phyloP scores from a whole-genome alignment of 1,140 invertebrate genomes.

The Trichomalopsis sarcophagae region DNA sequence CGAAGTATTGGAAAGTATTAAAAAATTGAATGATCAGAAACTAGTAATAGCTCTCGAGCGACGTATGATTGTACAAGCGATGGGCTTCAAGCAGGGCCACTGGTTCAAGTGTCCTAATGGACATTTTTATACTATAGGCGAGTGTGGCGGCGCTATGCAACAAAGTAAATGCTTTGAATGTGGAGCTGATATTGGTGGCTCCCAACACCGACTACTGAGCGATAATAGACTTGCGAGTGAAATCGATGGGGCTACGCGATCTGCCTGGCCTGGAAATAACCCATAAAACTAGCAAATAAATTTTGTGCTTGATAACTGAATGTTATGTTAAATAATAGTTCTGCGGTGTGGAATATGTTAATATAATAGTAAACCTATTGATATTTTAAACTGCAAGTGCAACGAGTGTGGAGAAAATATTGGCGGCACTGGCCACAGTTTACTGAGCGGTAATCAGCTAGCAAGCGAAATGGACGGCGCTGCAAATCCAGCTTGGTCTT shows the following conservation, averaged over 20 bases:
- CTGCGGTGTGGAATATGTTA: no score
- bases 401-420: background rate
- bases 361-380: no score
- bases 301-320: no score
- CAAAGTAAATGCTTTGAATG: constrained; percentile 49
- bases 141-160: background rate
- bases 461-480: background rate
- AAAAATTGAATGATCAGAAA: background rate
- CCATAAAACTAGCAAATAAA: background rate
- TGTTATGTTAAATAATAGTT: no score
- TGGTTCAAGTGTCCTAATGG: constrained; percentile 8
- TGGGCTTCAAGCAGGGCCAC: background rate
- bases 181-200: background rate
- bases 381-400: background rate
- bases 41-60: background rate
- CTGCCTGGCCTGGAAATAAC: constrained; percentile 10
- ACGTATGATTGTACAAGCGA: constrained; percentile 6
- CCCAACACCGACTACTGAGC: background rate
- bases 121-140: background rate
- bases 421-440: background rate
- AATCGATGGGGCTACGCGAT: background rate
- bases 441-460: background rate
- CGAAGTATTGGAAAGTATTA: background rate
- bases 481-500: background rate
- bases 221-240: background rate